Evolutionary conservation across 2,797 vertebrate species (phyloP).

Genomic region (Hydrophis major): DNA sequence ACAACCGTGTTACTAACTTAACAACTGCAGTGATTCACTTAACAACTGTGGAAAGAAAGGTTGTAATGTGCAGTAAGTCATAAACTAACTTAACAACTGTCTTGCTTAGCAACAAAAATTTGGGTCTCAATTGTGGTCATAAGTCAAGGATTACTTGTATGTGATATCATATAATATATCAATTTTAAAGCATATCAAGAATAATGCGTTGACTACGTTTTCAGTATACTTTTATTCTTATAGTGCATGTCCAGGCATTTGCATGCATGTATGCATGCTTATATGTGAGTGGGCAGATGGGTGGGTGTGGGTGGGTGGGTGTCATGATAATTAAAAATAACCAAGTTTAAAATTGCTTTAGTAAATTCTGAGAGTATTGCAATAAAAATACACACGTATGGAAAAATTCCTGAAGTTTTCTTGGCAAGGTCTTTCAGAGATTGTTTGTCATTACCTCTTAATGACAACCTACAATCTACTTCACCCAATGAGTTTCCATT

Average conservation of each 20-base stretch:
- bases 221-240: constrained; percentile 59
- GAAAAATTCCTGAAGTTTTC: not conserved
- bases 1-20: not conserved
- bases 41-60: not conserved
- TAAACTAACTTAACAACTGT: not conserved
- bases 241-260: not conserved
- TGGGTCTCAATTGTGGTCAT: not conserved
- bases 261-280: constrained; percentile 28
- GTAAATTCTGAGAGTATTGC: constrained; percentile 55
- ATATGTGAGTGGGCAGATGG: constrained; percentile 20
- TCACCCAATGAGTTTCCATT: not conserved
- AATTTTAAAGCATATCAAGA: constrained; percentile 36
- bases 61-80: not conserved
- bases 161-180: constrained; percentile 39
- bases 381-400: constrained; percentile 47
- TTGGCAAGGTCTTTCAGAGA: not conserved
- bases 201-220: constrained; percentile 56
- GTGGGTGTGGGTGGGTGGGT: not conserved
- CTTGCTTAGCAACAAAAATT: not conserved
- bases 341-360: constrained; percentile 53
- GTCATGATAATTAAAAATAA: constrained; percentile 21
- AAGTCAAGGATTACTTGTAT: constrained; percentile 11
- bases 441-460: not conserved
- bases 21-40: not conserved
- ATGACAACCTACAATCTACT: not conserved